These are phyloP conservation scores for Scartelaos histophorus DNA, from an alignment of 2,113 vertebrate species.

Conservation along the genomic window DNA sequence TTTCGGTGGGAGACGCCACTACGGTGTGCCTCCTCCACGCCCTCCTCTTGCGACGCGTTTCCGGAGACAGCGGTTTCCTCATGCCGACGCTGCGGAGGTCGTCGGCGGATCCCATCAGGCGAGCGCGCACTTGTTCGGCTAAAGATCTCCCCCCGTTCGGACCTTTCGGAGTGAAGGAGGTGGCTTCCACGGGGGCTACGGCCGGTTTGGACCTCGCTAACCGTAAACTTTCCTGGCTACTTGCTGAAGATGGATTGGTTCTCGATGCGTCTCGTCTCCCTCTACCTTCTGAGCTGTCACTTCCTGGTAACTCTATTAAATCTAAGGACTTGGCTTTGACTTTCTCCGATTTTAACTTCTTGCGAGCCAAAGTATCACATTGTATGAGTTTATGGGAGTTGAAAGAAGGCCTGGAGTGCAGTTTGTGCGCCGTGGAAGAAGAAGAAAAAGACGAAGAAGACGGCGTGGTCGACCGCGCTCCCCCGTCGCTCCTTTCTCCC, in stretches of 20 bases:
- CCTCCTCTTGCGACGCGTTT: conserved; percentile 86
- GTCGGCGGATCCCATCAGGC: conserved; percentile 82
- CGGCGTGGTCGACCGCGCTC: conserved; percentile 72
- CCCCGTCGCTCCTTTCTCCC: conserved; percentile 53
- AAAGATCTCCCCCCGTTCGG: conserved; percentile 58
- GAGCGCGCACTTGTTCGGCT: conserved; percentile 84
- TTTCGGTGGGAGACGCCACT: conserved; percentile 78
- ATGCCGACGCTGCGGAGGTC: conserved; percentile 83
- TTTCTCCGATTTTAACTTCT: conserved; percentile 81
- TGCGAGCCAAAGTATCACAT: conserved; percentile 89
- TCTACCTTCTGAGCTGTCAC: conserved; percentile 5
- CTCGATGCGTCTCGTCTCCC: conserved; percentile 48
- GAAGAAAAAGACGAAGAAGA: conserved; percentile 75
- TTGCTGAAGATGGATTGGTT: conserved; percentile 69
- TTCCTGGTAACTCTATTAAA: conserved; percentile 50
- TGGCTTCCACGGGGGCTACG: conserved; percentile 45
- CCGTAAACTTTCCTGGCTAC: conserved; percentile 71
- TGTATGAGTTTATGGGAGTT: conserved; percentile 92
- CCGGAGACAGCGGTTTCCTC: conserved; percentile 85
- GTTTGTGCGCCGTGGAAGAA: conserved; percentile 66
- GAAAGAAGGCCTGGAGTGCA: conserved; percentile 81
- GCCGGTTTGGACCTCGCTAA: conserved; percentile 22
- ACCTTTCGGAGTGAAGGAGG: conserved; percentile 54
- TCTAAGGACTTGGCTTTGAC: conserved; percentile 69
- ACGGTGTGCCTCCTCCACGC: conserved; percentile 93